Percentiles rank a stretch among this genome's conserved stretches.
Evolutionary conservation across 2,888 invertebrate species (phyloP).

Genomic region (Leptopilina drosophilae): DNA sequence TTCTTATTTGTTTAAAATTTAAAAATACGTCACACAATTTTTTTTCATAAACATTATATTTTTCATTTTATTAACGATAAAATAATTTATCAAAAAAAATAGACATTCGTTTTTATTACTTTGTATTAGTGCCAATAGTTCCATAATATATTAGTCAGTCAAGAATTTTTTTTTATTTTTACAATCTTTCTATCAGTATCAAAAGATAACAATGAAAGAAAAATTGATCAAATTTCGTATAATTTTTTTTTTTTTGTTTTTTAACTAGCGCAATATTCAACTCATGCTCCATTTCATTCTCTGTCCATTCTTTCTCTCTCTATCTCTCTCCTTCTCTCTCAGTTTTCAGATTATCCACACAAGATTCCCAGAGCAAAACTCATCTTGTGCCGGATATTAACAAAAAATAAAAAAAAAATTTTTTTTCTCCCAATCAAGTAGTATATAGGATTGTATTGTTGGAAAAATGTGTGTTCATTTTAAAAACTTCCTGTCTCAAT

Average conservation of each 20-base stretch:
- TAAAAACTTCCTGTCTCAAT: neutral
- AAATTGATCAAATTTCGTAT: neutral
- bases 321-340: neutral
- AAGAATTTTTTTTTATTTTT: no score
- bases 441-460: neutral
- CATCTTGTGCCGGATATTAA: slow-evolving; percentile 37
- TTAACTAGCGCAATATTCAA: slow-evolving; percentile 6
- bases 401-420: slow-evolving; percentile 30
- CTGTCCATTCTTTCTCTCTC: neutral
- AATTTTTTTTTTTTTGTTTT: neutral
- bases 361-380: slow-evolving; percentile 6
- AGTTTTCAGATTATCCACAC: slow-evolving; percentile 12
- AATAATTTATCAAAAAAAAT: no score
- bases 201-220: no score
- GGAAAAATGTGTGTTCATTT: slow-evolving; percentile 28
- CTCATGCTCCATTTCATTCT: neutral
- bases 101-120: no score
- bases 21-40: no score
- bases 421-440: slow-evolving; percentile 26
- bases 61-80: no score
- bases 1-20: no score
- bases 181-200: no score
- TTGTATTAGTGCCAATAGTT: no score
- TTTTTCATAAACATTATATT: no score
- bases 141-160: no score